phyloP scores from a whole-genome alignment of 2,113 vertebrate genomes.

The Regulus satrapa region DNA sequence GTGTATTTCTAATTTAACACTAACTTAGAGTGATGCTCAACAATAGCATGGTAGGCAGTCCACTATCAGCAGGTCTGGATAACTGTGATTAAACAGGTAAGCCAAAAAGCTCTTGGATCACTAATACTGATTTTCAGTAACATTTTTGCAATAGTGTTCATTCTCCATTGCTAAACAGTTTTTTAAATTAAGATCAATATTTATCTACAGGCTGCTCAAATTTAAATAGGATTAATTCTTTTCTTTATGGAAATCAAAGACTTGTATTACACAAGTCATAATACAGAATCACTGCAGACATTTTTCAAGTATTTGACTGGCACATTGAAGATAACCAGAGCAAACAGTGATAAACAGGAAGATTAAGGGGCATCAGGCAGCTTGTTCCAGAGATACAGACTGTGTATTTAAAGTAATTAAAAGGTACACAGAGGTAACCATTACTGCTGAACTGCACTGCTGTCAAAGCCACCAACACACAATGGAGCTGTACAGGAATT shows the following conservation, averaged over 20 bases:
- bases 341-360: not conserved
- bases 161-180: not conserved
- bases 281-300: not conserved
- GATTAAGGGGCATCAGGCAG: not conserved
- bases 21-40: not conserved
- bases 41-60: not conserved
- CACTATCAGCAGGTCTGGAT: not conserved
- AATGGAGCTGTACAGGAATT: rapidly evolving
- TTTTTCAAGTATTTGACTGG: not conserved
- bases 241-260: not conserved
- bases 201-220: not conserved
- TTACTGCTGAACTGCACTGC: not conserved
- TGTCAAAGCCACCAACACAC: not conserved
- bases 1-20: not conserved
- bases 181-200: not conserved
- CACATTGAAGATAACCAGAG: not conserved
- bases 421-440: not conserved
- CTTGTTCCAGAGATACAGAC: not conserved
- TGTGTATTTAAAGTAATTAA: not conserved
- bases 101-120: not conserved
- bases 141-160: not conserved
- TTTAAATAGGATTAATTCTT: not conserved
- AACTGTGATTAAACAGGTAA: not conserved
- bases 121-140: slow-evolving; percentile 16
- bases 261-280: not conserved